Base-by-base conservation (phyloP, 2,888 invertebrate species). In the Trichopria drosophilae region DNA sequence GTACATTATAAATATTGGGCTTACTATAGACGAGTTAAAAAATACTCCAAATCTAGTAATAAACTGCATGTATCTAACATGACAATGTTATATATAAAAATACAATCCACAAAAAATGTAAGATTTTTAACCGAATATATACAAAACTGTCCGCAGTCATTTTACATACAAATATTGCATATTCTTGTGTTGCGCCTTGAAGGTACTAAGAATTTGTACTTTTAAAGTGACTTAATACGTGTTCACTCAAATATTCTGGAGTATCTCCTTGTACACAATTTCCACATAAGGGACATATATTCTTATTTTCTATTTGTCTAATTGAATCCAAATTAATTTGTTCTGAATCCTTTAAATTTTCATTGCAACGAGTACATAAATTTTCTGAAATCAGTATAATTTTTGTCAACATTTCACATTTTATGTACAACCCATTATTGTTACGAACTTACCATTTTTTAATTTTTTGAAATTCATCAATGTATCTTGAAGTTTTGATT, bases 181-280 rank as follows among this genome's bases (percentile, higher is more conserved):
- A n/a, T n/a, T n/a, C n/a, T n/a, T n/a, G n/a, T n/a, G n/a, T n/a
- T n/a, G n/a, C n/a, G n/a, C n/a, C n/a, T n/a, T n/a, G n/a, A n/a
- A n/a, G n/a, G n/a, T n/a, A n/a, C n/a, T n/a, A n/a, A n/a, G n/a
- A n/a, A n/a, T n/a, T n/a, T n/a, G n/a, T n/a, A n/a, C n/a, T n/a
- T n/a, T n/a, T 76, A 71, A 90, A 90, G 77, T 90, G 90, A 63
- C 79, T 82, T 71, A 89, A 84, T 20, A 91, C 90, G 75, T 91
- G 90, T 50, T 83, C 78, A 57, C 86, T 84, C 67, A 90, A 90
- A 36, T 81, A 80, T 19, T 80, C 75, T 71, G 89, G 88, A 16
- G 78, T 69, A 9, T 79, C 69, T 79, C 80, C 34, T 77, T 76
- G 66, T 84, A 90, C 57, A 78, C 77, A 69, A 80, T 79, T n/a